Evolutionary conservation across 2,113 vertebrate species (phyloP).

Genomic region (Calcarius ornatus): DNA sequence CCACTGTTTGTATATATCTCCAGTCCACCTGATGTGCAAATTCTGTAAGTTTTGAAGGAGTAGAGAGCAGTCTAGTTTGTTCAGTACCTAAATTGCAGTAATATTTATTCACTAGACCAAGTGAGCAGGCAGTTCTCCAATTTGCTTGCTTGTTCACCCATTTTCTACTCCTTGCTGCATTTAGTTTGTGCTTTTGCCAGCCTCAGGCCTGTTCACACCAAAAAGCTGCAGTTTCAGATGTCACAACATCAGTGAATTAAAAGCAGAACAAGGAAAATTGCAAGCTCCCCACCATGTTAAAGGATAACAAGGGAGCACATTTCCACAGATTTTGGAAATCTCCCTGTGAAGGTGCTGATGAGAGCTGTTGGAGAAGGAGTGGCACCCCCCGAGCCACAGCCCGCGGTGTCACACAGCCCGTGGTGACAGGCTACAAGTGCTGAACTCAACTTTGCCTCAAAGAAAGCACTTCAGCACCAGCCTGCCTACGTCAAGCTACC

Average conservation of each 20-base stretch:
- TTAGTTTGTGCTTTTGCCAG: neutral
- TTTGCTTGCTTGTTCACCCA: neutral
- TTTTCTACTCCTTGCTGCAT: neutral
- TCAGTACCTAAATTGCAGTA: neutral
- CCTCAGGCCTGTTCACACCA: neutral
- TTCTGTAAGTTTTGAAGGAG: neutral
- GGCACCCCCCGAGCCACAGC: rapidly evolving
- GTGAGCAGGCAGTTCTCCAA: neutral
- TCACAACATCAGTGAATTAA: neutral
- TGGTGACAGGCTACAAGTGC: neutral
- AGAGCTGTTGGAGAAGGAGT: neutral
- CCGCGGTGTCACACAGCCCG: rapidly evolving
- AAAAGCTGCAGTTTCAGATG: neutral
- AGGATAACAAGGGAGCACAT: neutral
- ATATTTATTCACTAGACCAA: neutral
- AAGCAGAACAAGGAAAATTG: neutral
- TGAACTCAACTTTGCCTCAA: neutral
- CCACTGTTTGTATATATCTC: neutral
- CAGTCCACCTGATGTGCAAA: neutral
- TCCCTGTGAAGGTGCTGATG: rapidly evolving
- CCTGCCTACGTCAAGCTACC: neutral
- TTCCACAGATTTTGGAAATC: neutral
- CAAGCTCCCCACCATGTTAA: neutral
- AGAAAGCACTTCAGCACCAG: neutral
- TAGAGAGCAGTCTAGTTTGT: neutral